Conservation (phyloP, 37 sponge, comb jelly and placozoan species). For the Spongilla lacustris region DNA sequence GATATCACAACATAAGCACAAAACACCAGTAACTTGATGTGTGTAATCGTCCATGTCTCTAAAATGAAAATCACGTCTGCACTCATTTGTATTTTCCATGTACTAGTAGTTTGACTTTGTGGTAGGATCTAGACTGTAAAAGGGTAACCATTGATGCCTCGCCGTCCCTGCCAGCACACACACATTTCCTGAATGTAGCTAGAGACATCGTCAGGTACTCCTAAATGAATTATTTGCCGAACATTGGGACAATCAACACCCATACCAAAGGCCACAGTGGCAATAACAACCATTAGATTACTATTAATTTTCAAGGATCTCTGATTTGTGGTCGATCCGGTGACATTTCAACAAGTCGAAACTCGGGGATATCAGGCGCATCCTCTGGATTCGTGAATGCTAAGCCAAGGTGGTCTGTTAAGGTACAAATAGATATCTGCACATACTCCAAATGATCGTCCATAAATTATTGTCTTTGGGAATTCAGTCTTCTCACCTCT, state of each 20-base stretch:
- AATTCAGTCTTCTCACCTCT: not conserved
- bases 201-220: conserved; percentile 32
- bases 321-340: conserved; percentile 10
- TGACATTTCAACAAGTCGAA: conserved; percentile 62
- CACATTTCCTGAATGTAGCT: conserved; percentile 44
- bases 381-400: conserved; percentile 15
- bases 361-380: conserved; percentile 40
- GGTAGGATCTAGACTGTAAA: not conserved
- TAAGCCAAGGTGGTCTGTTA: conserved; percentile 3
- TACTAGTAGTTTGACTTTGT: not conserved
- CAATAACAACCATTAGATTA: conserved; percentile 19
- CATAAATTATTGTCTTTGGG: conserved; percentile 1
- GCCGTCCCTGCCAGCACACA: conserved; percentile 30
- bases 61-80: conserved; percentile 8
- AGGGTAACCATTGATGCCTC: conserved; percentile 8
- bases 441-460: conserved; percentile 1
- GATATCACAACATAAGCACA: conserved; percentile 5
- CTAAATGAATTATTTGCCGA: conserved; percentile 24
- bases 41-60: conserved; percentile 6
- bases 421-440: not conserved
- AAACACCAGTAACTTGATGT: not conserved
- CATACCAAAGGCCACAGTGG: conserved; percentile 64
- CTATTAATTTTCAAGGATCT: conserved; percentile 10
- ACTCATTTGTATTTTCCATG: not conserved
- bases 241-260: conserved; percentile 47